Conservation (phyloP, 1,140 invertebrate genomes). For the Heliconius nattereri region DNA sequence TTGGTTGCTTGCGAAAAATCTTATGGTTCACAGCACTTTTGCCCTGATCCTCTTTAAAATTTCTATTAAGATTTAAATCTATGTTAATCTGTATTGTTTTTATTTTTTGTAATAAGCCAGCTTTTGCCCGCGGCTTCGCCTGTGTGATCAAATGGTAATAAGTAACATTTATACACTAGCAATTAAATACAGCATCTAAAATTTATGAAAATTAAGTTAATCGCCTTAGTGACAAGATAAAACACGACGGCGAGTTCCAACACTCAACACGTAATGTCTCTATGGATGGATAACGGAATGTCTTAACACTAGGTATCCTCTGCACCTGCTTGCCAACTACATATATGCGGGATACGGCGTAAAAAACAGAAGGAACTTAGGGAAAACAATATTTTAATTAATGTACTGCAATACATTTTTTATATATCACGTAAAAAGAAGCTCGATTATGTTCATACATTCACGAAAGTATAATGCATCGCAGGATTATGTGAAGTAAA, state of each 20-base stretch:
- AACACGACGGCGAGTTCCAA: no score
- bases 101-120: neutral
- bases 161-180: no score
- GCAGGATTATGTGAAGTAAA: conserved; percentile 4
- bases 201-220: no score
- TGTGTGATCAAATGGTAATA: no score
- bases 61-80: conserved; percentile 2
- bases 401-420: neutral
- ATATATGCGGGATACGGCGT: no score
- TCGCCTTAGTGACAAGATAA: no score
- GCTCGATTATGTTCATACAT: neutral
- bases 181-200: no score
- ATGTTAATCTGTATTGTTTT: neutral
- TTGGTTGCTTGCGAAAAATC: neutral
- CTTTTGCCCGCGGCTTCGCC: neutral
- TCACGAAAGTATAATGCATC: conserved; percentile 11
- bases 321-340: no score
- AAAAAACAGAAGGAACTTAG: no score
- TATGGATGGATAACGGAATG: no score
- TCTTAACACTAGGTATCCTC: no score
- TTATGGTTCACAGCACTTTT: neutral
- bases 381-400: neutral
- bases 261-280: no score
- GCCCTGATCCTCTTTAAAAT: neutral
- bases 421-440: neutral